Evolutionary conservation across 2,888 invertebrate genomes (phyloP).

Genomic region (Papilio protenor): DNA sequence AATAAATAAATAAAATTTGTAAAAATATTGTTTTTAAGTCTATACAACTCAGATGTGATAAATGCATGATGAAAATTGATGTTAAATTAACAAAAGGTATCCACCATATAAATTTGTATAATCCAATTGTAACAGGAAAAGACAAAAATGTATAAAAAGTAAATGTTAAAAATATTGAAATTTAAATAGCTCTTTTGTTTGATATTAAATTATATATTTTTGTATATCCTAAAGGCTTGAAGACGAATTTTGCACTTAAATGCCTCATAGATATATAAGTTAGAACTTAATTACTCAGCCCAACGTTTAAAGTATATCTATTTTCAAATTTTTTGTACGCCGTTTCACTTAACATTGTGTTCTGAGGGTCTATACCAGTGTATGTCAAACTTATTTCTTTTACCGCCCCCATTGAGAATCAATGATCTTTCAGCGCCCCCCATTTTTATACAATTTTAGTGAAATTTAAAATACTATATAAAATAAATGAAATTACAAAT

Average conservation of each 20-base stretch:
- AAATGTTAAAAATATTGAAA: not conserved
- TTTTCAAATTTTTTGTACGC: not conserved
- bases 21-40: not conserved
- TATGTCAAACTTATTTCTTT: too few relatives aligned
- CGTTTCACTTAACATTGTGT: too few relatives aligned
- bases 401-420: too few relatives aligned
- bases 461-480: too few relatives aligned
- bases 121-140: not conserved
- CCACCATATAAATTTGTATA: not conserved
- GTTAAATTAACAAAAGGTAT: not conserved
- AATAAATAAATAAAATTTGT: too few relatives aligned
- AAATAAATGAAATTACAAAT: too few relatives aligned
- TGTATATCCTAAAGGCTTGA: not conserved
- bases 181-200: not conserved
- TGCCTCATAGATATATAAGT: conserved; percentile 8
- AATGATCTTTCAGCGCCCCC: too few relatives aligned
- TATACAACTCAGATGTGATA: conserved; percentile 1
- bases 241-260: not conserved
- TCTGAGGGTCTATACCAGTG: too few relatives aligned
- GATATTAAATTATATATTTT: not conserved
- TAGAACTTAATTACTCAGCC: not conserved
- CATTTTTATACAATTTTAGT: too few relatives aligned
- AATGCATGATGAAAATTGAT: not conserved
- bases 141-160: not conserved
- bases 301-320: conserved; percentile 7